A percentile compares a stretch with the other conserved stretches of the same genome.
Conservation (phyloP, 2,888 invertebrate genomes). For the Agrochola circellaris region DNA sequence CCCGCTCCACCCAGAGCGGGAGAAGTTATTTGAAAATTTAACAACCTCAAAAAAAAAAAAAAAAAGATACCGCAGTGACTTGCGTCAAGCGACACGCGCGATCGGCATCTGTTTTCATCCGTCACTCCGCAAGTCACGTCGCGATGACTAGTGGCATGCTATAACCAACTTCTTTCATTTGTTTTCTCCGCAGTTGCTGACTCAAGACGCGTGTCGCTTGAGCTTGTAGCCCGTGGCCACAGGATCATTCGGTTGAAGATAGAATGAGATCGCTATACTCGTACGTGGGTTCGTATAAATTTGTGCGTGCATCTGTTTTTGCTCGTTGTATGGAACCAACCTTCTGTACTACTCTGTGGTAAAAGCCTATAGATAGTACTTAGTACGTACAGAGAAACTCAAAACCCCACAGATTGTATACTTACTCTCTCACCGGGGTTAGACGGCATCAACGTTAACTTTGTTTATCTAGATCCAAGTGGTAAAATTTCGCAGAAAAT, state of each 20-base stretch:
- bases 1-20: too few relatives aligned
- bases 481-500: constrained; percentile 12
- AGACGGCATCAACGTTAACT: neutral
- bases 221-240: neutral
- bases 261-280: neutral
- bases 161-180: neutral
- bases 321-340: neutral
- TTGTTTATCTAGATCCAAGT: constrained; percentile 26
- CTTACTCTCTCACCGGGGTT: neutral
- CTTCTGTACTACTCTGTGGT: neutral
- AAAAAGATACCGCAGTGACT: neutral
- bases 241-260: neutral
- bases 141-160: neutral
- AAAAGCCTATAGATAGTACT: neutral
- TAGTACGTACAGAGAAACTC: too few relatives aligned
- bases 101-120: neutral
- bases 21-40: too few relatives aligned
- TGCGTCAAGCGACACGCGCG: neutral
- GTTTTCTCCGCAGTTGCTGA: neutral
- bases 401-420: neutral
- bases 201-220: neutral
- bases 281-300: neutral
- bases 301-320: neutral
- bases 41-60: too few relatives aligned
- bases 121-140: neutral